Percentiles rank a stretch among this genome's conserved stretches.
Evolutionary conservation across 2,888 invertebrate genomes (phyloP).

Genomic region (Drosophila fulvimacula): DNA sequence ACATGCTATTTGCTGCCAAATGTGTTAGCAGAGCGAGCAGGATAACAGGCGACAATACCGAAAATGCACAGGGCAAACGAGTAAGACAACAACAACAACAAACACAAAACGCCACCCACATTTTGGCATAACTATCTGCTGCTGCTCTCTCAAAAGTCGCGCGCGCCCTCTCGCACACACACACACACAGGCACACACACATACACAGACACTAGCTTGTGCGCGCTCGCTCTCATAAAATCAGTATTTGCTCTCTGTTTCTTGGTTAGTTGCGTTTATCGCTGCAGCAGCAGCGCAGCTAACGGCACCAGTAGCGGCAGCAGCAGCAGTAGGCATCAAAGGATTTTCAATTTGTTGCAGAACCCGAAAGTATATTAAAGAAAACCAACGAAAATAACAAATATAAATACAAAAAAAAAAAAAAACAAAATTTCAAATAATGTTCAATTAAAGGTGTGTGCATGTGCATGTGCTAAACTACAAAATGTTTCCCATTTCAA

Average conservation of each 20-base stretch:
- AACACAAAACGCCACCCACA: constrained; percentile 66
- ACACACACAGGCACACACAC: background rate
- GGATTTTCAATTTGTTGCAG: constrained; percentile 56
- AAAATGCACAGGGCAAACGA: constrained; percentile 34
- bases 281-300: constrained; percentile 58
- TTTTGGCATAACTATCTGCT: constrained; percentile 40
- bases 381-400: background rate
- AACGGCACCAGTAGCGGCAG: constrained; percentile 29
- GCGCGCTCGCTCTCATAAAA: constrained; percentile 15
- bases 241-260: constrained; percentile 48
- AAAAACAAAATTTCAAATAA: constrained; percentile 26
- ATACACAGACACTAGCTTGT: background rate
- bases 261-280: constrained; percentile 60
- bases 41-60: constrained; percentile 42
- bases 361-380: constrained; percentile 12
- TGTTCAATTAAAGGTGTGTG: constrained; percentile 31
- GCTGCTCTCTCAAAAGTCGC: constrained; percentile 7
- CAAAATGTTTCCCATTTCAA: constrained; percentile 1
- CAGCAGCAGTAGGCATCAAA: constrained; percentile 46
- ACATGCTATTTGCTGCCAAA: constrained; percentile 13
- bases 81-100: constrained; percentile 32
- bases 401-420: constrained; percentile 1
- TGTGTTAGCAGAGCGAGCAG: constrained; percentile 35
- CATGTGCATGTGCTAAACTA: constrained; percentile 13
- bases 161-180: constrained; percentile 14